A percentile compares a stretch with the other conserved stretches of the same genome.
These are phyloP conservation scores for Halcyon badia DNA, from an alignment of 2,797 vertebrate species.

Conservation along the genomic window DNA sequence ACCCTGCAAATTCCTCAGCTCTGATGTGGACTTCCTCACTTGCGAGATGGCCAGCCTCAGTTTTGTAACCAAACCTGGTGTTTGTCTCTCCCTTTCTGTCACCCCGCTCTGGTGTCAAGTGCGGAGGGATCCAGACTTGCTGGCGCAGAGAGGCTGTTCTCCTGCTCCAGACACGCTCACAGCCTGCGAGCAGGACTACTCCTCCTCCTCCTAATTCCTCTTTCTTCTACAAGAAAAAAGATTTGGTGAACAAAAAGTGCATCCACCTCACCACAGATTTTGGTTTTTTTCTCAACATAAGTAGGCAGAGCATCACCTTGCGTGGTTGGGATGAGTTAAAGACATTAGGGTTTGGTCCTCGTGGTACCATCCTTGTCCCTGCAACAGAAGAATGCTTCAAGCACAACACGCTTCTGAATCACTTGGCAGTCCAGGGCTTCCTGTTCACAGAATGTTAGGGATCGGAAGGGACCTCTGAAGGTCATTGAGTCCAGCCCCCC, in stretches of 20 bases:
- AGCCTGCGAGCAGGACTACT: background rate
- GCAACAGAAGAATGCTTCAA: background rate
- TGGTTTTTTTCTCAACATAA: rapidly evolving
- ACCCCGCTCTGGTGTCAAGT: background rate
- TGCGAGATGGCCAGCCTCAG: background rate
- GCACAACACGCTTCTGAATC: background rate
- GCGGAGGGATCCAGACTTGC: background rate
- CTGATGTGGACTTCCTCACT: background rate
- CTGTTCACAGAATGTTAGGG: background rate
- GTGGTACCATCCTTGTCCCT: background rate
- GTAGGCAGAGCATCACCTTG: background rate
- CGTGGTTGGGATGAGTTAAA: background rate
- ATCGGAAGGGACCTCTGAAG: too few species aligned
- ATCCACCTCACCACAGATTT: background rate
- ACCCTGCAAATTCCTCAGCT: slow-evolving; percentile 23
- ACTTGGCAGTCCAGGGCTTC: background rate
- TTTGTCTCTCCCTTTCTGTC: background rate
- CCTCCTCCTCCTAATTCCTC: background rate
- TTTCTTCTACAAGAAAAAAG: background rate
- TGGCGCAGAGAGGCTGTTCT: background rate
- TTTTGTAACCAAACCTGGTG: background rate
- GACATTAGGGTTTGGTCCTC: background rate
- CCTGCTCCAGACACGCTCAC: background rate
- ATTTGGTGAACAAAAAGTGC: background rate
- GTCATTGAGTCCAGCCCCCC: too few species aligned